phyloP scores from a whole-genome alignment of 2,888 invertebrate genomes.

The Ceraclea dissimilis region DNA sequence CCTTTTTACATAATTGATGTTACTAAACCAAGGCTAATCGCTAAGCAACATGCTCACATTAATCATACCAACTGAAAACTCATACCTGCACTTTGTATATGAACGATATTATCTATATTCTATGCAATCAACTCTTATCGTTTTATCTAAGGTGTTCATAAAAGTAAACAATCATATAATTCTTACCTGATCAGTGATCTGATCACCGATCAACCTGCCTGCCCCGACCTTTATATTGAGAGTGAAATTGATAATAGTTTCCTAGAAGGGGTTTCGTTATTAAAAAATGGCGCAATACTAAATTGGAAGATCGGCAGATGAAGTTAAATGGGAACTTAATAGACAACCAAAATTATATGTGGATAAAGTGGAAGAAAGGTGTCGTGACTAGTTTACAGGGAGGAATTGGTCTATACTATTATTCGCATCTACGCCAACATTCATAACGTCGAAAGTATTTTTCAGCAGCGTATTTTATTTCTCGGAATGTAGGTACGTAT shows the following conservation, averaged over 20 bases:
- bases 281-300: conserved; percentile 15
- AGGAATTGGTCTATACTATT: conserved; percentile 9
- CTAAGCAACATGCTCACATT: no score
- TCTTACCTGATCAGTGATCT: not conserved
- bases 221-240: not conserved
- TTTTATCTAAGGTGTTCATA: not conserved
- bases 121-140: no score
- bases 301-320: conserved; percentile 21
- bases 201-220: not conserved
- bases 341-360: conserved; percentile 19
- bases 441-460: no score
- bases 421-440: no score
- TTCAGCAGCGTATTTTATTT: no score
- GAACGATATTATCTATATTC: no score
- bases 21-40: no score
- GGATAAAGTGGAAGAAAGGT: conserved; percentile 15
- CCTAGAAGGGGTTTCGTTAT: conserved; percentile 15
- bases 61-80: no score
- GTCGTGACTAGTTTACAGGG: conserved; percentile 7
- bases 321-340: conserved; percentile 24
- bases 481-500: no score
- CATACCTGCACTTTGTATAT: no score
- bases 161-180: not conserved
- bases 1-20: no score
- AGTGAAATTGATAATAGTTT: conserved; percentile 14